Conservation (phyloP, 2,888 invertebrate species). For the Aphodius sticticus region DNA sequence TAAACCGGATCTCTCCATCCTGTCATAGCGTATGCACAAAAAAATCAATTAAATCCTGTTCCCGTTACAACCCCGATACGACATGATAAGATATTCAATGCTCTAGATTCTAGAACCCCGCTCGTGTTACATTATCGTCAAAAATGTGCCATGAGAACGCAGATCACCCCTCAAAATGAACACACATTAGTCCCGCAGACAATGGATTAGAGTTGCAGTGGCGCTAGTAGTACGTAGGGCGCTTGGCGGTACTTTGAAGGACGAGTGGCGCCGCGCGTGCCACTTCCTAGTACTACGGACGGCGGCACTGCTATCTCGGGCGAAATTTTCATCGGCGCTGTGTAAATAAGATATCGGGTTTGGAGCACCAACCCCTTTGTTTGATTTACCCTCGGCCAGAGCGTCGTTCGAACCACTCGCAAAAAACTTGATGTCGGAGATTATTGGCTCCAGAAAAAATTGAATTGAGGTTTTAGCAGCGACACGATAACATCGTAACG, state of each 20-base stretch:
- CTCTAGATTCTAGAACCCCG: too few relatives aligned
- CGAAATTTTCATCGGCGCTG: neutral
- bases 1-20: too few relatives aligned
- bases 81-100: too few relatives aligned
- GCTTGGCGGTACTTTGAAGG: neutral
- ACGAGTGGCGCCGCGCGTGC: neutral
- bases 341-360: constrained; percentile 4
- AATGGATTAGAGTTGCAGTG: too few relatives aligned
- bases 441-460: neutral
- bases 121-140: too few relatives aligned
- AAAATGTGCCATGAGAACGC: too few relatives aligned
- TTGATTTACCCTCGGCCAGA: neutral
- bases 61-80: too few relatives aligned
- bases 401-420: neutral
- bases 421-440: neutral
- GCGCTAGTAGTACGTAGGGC: neutral
- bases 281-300: neutral
- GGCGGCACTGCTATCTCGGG: neutral
- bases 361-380: neutral
- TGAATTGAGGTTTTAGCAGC: neutral
- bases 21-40: too few relatives aligned
- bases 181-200: too few relatives aligned
- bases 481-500: neutral
- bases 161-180: too few relatives aligned
- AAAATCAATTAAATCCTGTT: too few relatives aligned